Evolutionary conservation across 2,888 invertebrate genomes (phyloP), one percentile per base, ranked within the genome.

Genomic region (Perizoma flavofasciatum): DNA sequence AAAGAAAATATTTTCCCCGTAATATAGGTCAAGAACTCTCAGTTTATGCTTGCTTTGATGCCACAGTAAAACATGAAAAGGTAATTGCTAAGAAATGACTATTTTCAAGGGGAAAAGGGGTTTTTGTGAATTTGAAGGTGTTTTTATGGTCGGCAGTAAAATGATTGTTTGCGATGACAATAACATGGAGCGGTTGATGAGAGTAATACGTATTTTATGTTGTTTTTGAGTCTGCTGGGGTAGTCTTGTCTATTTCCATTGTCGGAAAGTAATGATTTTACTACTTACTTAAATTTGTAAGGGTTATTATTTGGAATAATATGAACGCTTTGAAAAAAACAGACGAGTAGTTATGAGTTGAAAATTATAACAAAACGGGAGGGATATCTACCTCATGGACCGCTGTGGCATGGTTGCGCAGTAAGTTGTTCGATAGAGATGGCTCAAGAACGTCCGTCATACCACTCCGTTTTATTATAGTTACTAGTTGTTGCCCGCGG

Each of bases 11-110:
- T 52, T 45, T 37, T 35, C 37, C 22, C n/a, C 44, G 44, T 52
- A 45, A 45, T 51, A 6, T 45, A 37, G 41, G 40, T 46, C 34
- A 47, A 49, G 49, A 43, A 46, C 46, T 47, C 46, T 57, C 49
- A 37, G 57, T 57, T 55, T 49, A 44, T 10, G 49, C 49, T 9
- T 44, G 9, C 32, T 45, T 45, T 46, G 37, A 32, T 45, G 35
- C 35, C n/a, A 10, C 45, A 22, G 37, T 45, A 67, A 67, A 63
- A 62, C 58, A 61, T 52, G 54, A 59, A 65, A 65, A 65, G 60
- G 55, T 55, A 61, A 69, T 63, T 64, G 62, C 62, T 32, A 46
- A 58, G 48, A 59, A 59, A 58, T 57, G 65, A 48, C 55, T 48
- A 59, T 65, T 65, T 58, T 59, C 39, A 48, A 59, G 61, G 47